Percentiles rank a stretch among this genome's conserved stretches.
phyloP scores from a whole-genome alignment of 2,113 vertebrate genomes.

The Seriola dumerili region DNA sequence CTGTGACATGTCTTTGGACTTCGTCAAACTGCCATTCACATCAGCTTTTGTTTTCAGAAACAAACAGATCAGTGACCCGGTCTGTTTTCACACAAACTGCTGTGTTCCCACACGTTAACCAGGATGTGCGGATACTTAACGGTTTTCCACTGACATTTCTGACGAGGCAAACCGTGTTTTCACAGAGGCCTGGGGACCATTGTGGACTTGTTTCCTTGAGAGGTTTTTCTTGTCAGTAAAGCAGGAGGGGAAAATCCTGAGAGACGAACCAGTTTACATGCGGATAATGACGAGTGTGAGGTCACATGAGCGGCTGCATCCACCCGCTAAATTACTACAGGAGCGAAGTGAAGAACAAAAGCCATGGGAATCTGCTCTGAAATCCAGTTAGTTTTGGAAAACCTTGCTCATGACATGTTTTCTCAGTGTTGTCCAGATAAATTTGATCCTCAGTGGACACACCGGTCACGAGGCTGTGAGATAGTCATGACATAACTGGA shows the following conservation, averaged over 20 bases:
- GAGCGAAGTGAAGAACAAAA: not conserved
- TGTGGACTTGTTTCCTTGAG: constrained; percentile 23
- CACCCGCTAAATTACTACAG: not conserved
- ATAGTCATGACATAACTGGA: constrained; percentile 28
- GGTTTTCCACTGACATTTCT: constrained; percentile 31
- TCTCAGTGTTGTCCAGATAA: constrained; percentile 5
- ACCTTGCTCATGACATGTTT: constrained; percentile 39
- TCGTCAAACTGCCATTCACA: not conserved
- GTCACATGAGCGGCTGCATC: not conserved
- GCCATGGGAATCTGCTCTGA: constrained; percentile 15
- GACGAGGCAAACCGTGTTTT: constrained; percentile 29
- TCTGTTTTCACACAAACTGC: constrained; percentile 21
- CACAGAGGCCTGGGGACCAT: constrained; percentile 20
- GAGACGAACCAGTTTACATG: not conserved
- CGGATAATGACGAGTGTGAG: too few species aligned
- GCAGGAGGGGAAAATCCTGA: not conserved
- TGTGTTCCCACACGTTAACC: constrained; percentile 19
- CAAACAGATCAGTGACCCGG: constrained; percentile 29
- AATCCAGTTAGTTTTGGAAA: constrained; percentile 47
- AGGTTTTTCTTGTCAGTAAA: constrained; percentile 17
- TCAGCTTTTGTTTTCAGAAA: constrained; percentile 38
- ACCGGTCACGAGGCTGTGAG: constrained; percentile 48
- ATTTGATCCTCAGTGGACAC: constrained; percentile 34
- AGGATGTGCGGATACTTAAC: constrained; percentile 24
- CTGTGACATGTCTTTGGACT: constrained; percentile 12